Conservation (phyloP, 2,113 vertebrate species). For the Porphyrio hochstetteri region DNA sequence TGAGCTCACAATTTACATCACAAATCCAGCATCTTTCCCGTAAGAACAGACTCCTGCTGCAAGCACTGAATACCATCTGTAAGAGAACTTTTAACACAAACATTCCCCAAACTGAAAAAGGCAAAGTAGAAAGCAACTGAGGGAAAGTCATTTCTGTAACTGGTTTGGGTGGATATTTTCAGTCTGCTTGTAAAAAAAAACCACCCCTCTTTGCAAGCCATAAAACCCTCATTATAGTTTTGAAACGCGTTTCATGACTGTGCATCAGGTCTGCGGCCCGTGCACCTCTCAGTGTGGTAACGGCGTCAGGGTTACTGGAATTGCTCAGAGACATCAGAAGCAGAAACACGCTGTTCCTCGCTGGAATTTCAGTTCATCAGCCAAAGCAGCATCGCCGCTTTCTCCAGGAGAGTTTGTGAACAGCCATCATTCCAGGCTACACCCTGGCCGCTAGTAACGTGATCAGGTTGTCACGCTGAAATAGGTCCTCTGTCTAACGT, state of each 20-base stretch:
- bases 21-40: background rate
- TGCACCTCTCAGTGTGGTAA: background rate
- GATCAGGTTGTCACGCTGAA: background rate
- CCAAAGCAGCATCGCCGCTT: slow-evolving; percentile 28
- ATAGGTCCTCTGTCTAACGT: background rate
- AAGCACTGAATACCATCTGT: background rate
- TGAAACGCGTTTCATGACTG: background rate
- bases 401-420: background rate
- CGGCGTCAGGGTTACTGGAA: background rate
- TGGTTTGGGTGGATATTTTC: slow-evolving; percentile 27
- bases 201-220: background rate
- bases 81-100: background rate
- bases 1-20: background rate
- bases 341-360: background rate
- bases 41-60: background rate
- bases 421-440: background rate
- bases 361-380: slow-evolving; percentile 24
- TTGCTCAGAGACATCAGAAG: slow-evolving; percentile 23
- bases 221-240: slow-evolving; percentile 17
- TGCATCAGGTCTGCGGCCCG: background rate
- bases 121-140: background rate
- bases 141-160: background rate
- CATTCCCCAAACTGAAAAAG: background rate
- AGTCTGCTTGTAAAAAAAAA: background rate
- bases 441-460: background rate